phyloP scores from a whole-genome alignment of 2,113 vertebrate genomes.

The Silurus meridionalis region DNA sequence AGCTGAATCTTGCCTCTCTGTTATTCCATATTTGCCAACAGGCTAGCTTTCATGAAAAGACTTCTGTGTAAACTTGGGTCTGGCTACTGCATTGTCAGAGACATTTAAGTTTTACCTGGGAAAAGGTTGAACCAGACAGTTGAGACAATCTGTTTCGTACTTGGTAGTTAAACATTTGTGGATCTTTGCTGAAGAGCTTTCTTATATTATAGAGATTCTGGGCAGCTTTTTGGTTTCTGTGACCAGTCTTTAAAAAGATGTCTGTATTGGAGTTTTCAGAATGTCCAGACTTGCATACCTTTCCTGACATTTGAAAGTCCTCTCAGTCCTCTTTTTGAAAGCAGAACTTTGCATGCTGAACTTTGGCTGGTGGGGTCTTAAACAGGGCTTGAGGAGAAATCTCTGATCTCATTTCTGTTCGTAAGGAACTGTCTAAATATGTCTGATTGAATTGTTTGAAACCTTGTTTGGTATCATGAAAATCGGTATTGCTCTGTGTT shows the following conservation, averaged over 20 bases:
- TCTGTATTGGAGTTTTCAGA: neutral
- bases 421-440: conserved; percentile 3
- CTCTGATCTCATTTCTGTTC: conserved; percentile 15
- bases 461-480: neutral
- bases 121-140: neutral
- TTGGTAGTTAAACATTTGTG: neutral
- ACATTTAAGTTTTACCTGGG: neutral
- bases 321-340: neutral
- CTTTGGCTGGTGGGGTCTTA: neutral
- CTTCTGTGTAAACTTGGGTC: neutral
- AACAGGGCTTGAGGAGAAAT: neutral
- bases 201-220: conserved; percentile 20
- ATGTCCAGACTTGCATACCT: conserved; percentile 11
- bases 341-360: neutral
- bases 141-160: neutral
- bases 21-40: neutral
- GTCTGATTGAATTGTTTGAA: neutral
- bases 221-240: conserved; percentile 4
- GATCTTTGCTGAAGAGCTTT: conserved; percentile 14
- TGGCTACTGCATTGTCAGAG: neutral
- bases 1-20: neutral
- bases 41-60: neutral
- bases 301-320: neutral
- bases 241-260: conserved; percentile 26
- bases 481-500: neutral